Percentiles rank a stretch among this genome's conserved stretches.
Evolutionary conservation across 2,888 invertebrate species (phyloP).

Genomic region (Patella depressa): DNA sequence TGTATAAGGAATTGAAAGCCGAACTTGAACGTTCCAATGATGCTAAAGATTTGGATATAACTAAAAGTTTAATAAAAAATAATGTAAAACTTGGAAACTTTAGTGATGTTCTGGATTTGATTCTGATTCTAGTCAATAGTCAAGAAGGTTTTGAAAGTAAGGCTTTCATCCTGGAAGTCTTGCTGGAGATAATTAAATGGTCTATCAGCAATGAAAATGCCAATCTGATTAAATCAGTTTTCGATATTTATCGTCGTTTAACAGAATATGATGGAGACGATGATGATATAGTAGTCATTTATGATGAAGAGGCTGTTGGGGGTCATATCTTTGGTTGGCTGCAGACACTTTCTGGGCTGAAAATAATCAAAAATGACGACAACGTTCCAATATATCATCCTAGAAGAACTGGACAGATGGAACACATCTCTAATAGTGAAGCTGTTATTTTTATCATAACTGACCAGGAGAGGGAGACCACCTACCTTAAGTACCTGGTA

Average conservation of each 20-base stretch:
- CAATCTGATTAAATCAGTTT: background rate
- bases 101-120: background rate
- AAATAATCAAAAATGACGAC: background rate
- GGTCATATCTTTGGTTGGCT: too few relatives aligned
- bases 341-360: background rate
- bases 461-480: background rate
- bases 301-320: background rate
- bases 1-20: background rate
- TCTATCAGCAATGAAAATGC: background rate
- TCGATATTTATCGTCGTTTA: background rate
- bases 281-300: background rate
- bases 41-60: background rate
- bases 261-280: background rate
- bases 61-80: background rate
- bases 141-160: background rate
- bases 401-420: background rate
- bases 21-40: background rate
- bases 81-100: background rate
- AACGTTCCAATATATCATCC: background rate
- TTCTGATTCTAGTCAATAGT: background rate
- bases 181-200: background rate
- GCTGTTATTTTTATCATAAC: background rate
- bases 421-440: background rate
- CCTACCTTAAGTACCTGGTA: background rate
- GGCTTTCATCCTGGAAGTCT: background rate